These are phyloP conservation scores for Myotis yumanensis DNA, from an alignment of 2,113 vertebrate species.

Conservation along the genomic window DNA sequence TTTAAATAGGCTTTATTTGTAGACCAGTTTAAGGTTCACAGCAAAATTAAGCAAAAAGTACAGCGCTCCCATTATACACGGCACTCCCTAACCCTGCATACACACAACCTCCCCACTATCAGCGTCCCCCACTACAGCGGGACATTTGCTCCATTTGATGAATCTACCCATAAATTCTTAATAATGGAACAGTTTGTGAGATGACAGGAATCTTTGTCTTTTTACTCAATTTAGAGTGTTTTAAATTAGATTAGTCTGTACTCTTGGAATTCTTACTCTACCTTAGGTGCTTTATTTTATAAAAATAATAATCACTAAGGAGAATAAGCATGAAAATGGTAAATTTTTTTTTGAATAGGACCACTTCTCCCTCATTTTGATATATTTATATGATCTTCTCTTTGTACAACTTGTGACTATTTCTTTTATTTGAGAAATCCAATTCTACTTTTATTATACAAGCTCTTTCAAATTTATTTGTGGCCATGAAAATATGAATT, in stretches of 20 bases:
- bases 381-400: neutral
- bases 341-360: constrained; percentile 16
- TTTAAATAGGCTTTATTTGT: neutral
- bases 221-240: constrained; percentile 14
- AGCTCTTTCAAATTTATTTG: neutral
- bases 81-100: neutral
- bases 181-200: neutral
- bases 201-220: neutral
- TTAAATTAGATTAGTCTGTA: neutral
- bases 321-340: neutral
- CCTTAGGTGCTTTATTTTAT: constrained; percentile 24
- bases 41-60: neutral
- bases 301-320: constrained; percentile 23
- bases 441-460: neutral
- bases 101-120: neutral
- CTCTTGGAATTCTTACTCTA: constrained; percentile 4
- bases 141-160: neutral
- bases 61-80: neutral
- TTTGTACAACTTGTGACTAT: constrained; percentile 1
- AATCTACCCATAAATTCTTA: neutral
- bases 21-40: neutral
- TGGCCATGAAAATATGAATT: neutral
- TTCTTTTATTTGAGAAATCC: constrained; percentile 16
- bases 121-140: neutral
- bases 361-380: neutral